Evolutionary conservation across 2,113 vertebrate species (phyloP), one percentile per base, ranked within the genome.

Genomic region (Protomyctophum bolini): DNA sequence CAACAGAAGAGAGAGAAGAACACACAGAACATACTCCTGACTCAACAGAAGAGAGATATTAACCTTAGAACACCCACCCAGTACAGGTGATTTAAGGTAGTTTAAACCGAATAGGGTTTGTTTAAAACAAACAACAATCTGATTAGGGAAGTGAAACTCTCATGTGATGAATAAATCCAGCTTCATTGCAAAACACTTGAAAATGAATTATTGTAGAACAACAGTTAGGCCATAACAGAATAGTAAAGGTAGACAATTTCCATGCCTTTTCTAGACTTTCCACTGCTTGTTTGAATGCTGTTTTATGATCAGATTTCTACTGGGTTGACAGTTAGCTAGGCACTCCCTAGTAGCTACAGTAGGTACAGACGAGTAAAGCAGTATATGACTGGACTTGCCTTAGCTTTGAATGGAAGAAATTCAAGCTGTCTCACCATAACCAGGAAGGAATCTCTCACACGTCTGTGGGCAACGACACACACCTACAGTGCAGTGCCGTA

Each of bases 401-500:
- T 55, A 0, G 12, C n/a, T n/a, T 12, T 46, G 28, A 54, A 41
- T 21, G 56, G 10, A 33, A 54, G 50, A 66, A 56, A 56, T 14
- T 41, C 15, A 21, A 78, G 21, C 67, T 61, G 58, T 74, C 65
- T 79, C 66, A 50, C 21, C 3, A 45, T 52, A 48, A 4, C n/a
- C 64, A 83, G 77, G 70, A 69, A 68, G 50, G 54, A 69, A 58
- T 79, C 66, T 29, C 65, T 74, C 56, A 70, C 45, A 62, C 51
- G 61, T 48, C 3, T 68, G 70, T 59, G 68, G 69, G 72, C 70
- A 47, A 76, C 80, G 66, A 83, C 77, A 21, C 21, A 82, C 68
- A 77, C 73, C 79, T 77, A 75, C 77, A 85, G 70, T 15, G 60
- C 72, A 81, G 64, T 56, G 64, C 21, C 59, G 15, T 1, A 61